Evolutionary conservation across 2,888 invertebrate species (phyloP).

Genomic region (Mayetiola destructor): DNA sequence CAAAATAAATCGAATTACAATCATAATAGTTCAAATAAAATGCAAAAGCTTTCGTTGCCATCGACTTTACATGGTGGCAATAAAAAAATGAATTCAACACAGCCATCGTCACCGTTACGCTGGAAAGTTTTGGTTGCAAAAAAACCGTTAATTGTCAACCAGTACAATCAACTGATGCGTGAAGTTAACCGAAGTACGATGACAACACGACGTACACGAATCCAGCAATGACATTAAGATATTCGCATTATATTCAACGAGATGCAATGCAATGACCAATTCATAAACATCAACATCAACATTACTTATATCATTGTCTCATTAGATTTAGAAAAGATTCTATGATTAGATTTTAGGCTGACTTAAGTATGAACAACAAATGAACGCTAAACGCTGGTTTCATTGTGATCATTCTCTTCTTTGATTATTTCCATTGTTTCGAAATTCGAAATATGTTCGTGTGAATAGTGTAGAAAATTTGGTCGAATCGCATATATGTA

Average conservation of each 20-base stretch:
- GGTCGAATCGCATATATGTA: no score
- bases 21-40: neutral
- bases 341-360: neutral
- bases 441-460: no score
- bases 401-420: no score
- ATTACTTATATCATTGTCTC: no score
- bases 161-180: neutral
- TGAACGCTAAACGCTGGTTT: no score
- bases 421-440: no score
- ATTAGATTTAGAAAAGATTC: neutral
- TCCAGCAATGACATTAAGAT: slow-evolving; percentile 3
- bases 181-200: neutral
- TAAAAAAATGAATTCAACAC: neutral
- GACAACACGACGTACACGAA: neutral
- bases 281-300: no score
- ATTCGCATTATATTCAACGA: neutral
- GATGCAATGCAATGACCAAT: no score
- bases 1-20: slow-evolving; percentile 5
- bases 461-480: no score
- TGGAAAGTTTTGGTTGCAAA: neutral
- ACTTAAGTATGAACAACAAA: no score
- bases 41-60: neutral
- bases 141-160: neutral
- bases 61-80: no score
- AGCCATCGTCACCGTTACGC: neutral